Evolutionary conservation across 2,113 vertebrate species (phyloP).

Genomic region (Isichthys henryi): DNA sequence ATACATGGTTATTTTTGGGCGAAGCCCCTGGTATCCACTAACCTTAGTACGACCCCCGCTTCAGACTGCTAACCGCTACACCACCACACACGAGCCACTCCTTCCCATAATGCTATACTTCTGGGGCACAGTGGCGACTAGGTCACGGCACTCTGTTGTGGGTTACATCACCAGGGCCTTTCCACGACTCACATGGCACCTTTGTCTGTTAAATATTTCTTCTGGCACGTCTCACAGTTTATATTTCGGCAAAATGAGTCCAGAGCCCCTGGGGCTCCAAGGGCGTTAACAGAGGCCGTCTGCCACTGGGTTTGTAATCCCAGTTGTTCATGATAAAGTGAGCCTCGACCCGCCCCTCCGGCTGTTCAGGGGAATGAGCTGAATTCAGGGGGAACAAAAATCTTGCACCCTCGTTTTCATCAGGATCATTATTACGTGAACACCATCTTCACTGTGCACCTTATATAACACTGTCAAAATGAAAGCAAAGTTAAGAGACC

Average conservation of each 20-base stretch:
- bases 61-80: neutral
- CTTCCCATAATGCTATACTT: neutral
- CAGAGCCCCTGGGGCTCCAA: neutral
- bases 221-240: neutral
- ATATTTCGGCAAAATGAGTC: neutral
- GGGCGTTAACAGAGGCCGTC: neutral
- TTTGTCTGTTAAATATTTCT: neutral
- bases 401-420: neutral
- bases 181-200: neutral
- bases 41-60: neutral
- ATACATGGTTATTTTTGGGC: neutral
- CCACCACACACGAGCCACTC: neutral
- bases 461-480: neutral
- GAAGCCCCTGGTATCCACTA: neutral
- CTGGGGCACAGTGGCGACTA: neutral
- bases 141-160: neutral
- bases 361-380: neutral
- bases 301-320: neutral
- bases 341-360: neutral
- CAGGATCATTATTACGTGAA: neutral
- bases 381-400: neutral
- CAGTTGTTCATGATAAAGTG: neutral
- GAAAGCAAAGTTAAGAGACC: neutral
- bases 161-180: neutral
- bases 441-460: neutral